Evolutionary conservation across 2,888 invertebrate species (phyloP), one percentile per base, ranked within the genome.

Genomic region (Tetragonula carbonaria): DNA sequence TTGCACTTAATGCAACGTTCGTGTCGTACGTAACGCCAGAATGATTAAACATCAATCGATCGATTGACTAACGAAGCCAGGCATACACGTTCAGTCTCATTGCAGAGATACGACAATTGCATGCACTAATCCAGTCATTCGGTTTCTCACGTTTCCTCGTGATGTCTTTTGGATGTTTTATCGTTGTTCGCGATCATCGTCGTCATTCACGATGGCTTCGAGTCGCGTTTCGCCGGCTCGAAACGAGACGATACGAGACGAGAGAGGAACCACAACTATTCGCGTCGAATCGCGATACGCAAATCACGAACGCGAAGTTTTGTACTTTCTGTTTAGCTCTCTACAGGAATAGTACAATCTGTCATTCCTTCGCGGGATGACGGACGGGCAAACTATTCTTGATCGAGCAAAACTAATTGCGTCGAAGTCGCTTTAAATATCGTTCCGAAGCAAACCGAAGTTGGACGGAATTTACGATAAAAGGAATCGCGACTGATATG

Each of bases 41-140:
- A 75, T 38, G 66, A 70, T 86, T 77, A 45, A 67, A 65, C 71
- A 80, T 82, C 79, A 77, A 66, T 77, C 59, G 59, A 80, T 78
- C 65, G 86, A 82, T 85, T 78, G 65, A 86, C 86, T 84, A 87
- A 87, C 84, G 74, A 82, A 33, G 28, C 53, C 45, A 28, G 63
- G 38, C 38, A 38, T 23, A 72, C 59, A 74, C 71, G 50, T 70
- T 53, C 67, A n/a, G 50, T 45, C 62, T 63, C 38, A 38, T 21
- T 63, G 28, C 68, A 2, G 65, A 67, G 63, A 45, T 63, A 68
- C 28, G 51, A n/a, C 33, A 73, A 68, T 67, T 81, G 87, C 87
- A 86, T 87, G 88, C 74, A 87, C 84, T 88, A 88, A 88, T 88
- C 80, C 80, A 77, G 82, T 88, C 80, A 57, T 65, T 50, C 51